Conservation (phyloP, 2,797 vertebrate genomes). For the Merluccius polli region DNA sequence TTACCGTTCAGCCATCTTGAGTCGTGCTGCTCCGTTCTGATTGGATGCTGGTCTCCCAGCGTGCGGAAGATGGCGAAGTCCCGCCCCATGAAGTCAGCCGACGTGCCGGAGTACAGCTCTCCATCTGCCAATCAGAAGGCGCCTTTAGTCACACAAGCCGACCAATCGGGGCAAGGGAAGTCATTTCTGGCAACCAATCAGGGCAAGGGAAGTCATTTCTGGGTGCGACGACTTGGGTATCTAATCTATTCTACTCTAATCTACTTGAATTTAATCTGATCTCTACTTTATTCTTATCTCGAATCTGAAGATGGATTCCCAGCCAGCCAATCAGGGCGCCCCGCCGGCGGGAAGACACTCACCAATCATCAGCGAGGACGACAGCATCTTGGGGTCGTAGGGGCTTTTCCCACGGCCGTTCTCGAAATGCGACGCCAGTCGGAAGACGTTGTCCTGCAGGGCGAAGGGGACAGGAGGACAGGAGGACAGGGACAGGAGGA, state of each 20-base stretch:
- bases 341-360: conserved; percentile 42
- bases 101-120: conserved; percentile 92
- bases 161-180: background rate
- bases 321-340: background rate
- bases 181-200: background rate
- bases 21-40: conserved; percentile 94
- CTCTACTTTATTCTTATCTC: background rate
- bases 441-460: conserved; percentile 88
- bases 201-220: background rate
- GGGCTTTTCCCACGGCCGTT: conserved; percentile 95
- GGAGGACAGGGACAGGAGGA: too few species aligned
- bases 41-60: conserved; percentile 90
- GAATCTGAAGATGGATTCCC: background rate
- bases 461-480: background rate
- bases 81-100: conserved; percentile 95
- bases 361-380: conserved; percentile 93
- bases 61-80: conserved; percentile 97
- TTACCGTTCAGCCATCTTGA: conserved; percentile 96
- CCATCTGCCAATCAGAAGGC: conserved; percentile 75
- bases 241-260: background rate
- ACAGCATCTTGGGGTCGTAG: conserved; percentile 91
- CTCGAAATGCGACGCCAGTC: conserved; percentile 86
- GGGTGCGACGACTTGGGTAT: too few species aligned
- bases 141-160: conserved; percentile 41
- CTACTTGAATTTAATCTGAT: background rate